Evolutionary conservation across 2,888 invertebrate genomes (phyloP).

Genomic region (Barypeithes pellucidus): DNA sequence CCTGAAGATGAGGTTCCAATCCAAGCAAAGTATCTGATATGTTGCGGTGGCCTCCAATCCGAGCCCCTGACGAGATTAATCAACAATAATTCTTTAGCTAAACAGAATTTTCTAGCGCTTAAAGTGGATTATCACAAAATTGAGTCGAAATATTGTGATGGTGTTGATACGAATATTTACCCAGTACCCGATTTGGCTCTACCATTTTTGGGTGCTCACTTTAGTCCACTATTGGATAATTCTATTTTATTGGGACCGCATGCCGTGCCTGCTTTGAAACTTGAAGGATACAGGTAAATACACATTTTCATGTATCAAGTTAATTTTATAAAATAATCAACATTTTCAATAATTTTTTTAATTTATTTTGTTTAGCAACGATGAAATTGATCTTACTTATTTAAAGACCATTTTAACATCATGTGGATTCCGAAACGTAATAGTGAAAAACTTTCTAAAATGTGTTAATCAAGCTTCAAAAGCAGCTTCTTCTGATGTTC

Average conservation of each 20-base stretch:
- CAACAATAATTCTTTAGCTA: conserved; percentile 71
- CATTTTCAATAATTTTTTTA: no score
- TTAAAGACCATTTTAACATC: conserved; percentile 79
- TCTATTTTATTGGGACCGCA: conserved; percentile 93
- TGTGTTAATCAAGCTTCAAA: conserved; percentile 87
- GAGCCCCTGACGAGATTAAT: conserved; percentile 85
- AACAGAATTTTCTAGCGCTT: conserved; percentile 92
- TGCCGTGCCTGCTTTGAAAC: conserved; percentile 91
- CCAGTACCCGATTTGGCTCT: conserved; percentile 97
- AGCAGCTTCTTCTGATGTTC: conserved; percentile 77
- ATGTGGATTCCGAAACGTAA: conserved; percentile 86
- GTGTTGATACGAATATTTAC: conserved; percentile 93
- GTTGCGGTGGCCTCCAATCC: conserved; percentile 94
- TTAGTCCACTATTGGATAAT: conserved; percentile 95
- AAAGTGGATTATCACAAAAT: conserved; percentile 93
- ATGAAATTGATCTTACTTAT: conserved; percentile 76
- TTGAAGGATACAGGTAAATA: conserved; percentile 89
- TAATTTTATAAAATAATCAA: no score
- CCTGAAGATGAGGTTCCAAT: conserved; percentile 69
- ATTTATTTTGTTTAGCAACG: conserved; percentile 68
- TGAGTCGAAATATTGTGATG: conserved; percentile 80
- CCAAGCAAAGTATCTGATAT: conserved; percentile 84
- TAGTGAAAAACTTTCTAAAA: conserved; percentile 82
- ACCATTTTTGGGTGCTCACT: conserved; percentile 96
- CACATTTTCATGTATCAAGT: background rate